phyloP scores from a whole-genome alignment of 2,113 vertebrate species.

The Lepus americanus region DNA sequence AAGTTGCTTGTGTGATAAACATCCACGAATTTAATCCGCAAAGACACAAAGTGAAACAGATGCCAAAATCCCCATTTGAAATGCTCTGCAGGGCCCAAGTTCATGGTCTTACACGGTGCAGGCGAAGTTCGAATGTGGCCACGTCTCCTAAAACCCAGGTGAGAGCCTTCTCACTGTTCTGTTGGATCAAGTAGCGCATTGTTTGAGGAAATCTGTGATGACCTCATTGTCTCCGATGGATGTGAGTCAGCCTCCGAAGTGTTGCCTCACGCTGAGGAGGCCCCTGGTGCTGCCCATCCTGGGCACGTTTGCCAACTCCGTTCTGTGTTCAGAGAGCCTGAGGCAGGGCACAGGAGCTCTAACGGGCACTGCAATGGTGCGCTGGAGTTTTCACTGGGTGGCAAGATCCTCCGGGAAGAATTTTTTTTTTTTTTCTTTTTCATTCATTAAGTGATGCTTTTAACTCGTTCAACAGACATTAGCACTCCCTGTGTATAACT shows the following conservation, averaged over 20 bases:
- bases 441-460: not conserved
- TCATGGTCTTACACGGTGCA: not conserved
- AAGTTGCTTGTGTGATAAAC: not conserved
- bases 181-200: not conserved
- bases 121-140: fast-evolving
- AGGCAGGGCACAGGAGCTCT: no score
- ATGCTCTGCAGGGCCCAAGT: fast-evolving
- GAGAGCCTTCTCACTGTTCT: not conserved
- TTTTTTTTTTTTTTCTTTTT: not conserved
- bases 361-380: not conserved
- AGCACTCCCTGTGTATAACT: not conserved
- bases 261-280: no score
- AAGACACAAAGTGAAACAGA: not conserved
- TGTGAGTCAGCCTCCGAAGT: not conserved
- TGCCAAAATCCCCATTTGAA: not conserved
- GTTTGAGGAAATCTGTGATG: not conserved
- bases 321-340: not conserved
- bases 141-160: no score
- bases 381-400: no score
- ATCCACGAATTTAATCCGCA: not conserved
- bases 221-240: not conserved
- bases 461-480: not conserved
- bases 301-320: not conserved
- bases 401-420: no score
- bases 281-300: not conserved